Evolutionary conservation across 2,797 vertebrate genomes (phyloP).

Genomic region (Gymnothorax javanicus): DNA sequence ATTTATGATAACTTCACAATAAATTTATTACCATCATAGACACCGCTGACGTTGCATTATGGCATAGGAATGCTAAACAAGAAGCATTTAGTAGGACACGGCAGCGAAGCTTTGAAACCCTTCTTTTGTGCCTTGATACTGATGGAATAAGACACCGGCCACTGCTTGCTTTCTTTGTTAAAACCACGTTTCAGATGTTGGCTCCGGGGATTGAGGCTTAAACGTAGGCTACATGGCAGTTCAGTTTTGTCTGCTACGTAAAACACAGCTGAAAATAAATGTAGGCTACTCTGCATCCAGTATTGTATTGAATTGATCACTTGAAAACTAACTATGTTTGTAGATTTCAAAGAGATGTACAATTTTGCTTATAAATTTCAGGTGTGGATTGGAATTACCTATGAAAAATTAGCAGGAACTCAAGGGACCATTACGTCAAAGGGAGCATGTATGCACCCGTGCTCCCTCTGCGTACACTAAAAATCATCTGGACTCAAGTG

Average conservation of each 20-base stretch:
- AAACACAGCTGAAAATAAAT: neutral
- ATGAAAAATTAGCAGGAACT: neutral
- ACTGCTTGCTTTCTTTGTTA: slow-evolving; percentile 12
- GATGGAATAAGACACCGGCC: slow-evolving; percentile 7
- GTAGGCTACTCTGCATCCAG: neutral
- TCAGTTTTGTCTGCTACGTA: neutral
- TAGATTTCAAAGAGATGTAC: neutral
- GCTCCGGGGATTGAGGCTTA: neutral
- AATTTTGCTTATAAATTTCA: neutral
- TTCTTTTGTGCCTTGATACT: slow-evolving; percentile 15
- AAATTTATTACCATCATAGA: slow-evolving; percentile 47
- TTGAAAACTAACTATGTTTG: neutral
- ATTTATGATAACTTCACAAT: slow-evolving; percentile 33
- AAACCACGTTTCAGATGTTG: neutral
- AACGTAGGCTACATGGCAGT: neutral
- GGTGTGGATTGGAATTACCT: neutral
- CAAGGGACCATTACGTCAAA: neutral
- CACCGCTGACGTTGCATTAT: slow-evolving; percentile 68
- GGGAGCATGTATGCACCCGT: neutral
- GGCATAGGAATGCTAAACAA: slow-evolving; percentile 42
- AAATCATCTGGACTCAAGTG: neutral
- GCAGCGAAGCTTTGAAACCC: slow-evolving; percentile 6
- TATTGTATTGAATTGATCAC: neutral
- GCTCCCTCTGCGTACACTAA: neutral
- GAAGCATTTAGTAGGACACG: neutral